Conservation (phyloP, 2,113 vertebrate genomes). For the Poecilia latipinna region DNA sequence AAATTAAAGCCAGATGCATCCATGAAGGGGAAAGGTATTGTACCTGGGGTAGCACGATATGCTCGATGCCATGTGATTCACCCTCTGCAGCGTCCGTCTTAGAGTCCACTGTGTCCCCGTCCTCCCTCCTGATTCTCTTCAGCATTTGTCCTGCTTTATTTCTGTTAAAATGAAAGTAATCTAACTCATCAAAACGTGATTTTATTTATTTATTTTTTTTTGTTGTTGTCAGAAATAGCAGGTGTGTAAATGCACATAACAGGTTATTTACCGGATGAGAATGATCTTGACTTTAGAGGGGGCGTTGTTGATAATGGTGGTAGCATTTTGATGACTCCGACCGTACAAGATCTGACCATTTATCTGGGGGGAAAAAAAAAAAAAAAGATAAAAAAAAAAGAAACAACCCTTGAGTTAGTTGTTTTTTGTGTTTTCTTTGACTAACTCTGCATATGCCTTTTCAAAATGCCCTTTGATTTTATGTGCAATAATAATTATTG, state of each 20-base stretch:
- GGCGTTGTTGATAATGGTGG: slow-evolving; percentile 88
- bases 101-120: slow-evolving; percentile 62
- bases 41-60: slow-evolving; percentile 63
- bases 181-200: neutral
- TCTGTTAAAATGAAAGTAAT: slow-evolving; percentile 67
- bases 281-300: slow-evolving; percentile 92
- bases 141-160: slow-evolving; percentile 86
- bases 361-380: slow-evolving; percentile 79
- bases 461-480: too few species aligned
- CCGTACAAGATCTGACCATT: slow-evolving; percentile 96
- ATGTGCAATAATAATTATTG: too few species aligned
- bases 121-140: slow-evolving; percentile 77
- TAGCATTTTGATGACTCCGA: slow-evolving; percentile 92
- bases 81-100: slow-evolving; percentile 16
- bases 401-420: neutral
- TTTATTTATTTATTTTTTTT: neutral
- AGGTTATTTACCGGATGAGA: slow-evolving; percentile 85
- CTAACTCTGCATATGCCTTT: too few species aligned
- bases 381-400: slow-evolving; percentile 24
- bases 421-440: too few species aligned
- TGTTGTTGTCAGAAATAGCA: neutral
- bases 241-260: neutral
- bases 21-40: neutral
- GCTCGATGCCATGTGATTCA: slow-evolving; percentile 42
- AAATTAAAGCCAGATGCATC: neutral